Percentiles rank a stretch among this genome's conserved stretches.
Conservation (phyloP, 2,113 vertebrate species). For the Thinocorus orbignyianus region DNA sequence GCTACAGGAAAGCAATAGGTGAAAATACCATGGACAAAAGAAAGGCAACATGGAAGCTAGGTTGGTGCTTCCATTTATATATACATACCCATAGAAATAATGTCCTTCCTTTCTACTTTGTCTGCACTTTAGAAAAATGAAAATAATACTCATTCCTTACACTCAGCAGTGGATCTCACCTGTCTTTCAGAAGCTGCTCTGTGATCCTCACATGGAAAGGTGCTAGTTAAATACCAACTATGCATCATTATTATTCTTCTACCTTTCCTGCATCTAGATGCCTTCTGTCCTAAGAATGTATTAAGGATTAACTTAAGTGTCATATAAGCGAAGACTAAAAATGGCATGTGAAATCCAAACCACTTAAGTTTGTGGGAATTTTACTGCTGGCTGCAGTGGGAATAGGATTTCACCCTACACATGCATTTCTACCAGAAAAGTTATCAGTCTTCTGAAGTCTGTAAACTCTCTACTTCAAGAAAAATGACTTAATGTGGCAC, state of each 20-base stretch:
- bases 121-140: neutral
- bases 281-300: neutral
- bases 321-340: neutral
- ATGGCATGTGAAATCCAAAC: neutral
- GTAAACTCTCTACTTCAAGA: neutral
- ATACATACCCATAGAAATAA: neutral
- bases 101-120: neutral
- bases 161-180: neutral
- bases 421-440: neutral
- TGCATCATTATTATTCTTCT: neutral
- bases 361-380: neutral
- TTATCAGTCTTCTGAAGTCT: neutral
- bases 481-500: neutral
- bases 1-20: neutral
- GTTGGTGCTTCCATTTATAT: neutral
- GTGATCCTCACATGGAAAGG: neutral
- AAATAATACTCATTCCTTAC: neutral
- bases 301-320: neutral
- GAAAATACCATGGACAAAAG: rapidly evolving
- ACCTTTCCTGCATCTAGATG: neutral
- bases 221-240: neutral
- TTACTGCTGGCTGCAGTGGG: neutral
- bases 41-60: neutral
- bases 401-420: neutral
- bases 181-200: neutral